Evolutionary conservation across 2,797 vertebrate species (phyloP).

Genomic region (Hoplostethus mediterraneus): DNA sequence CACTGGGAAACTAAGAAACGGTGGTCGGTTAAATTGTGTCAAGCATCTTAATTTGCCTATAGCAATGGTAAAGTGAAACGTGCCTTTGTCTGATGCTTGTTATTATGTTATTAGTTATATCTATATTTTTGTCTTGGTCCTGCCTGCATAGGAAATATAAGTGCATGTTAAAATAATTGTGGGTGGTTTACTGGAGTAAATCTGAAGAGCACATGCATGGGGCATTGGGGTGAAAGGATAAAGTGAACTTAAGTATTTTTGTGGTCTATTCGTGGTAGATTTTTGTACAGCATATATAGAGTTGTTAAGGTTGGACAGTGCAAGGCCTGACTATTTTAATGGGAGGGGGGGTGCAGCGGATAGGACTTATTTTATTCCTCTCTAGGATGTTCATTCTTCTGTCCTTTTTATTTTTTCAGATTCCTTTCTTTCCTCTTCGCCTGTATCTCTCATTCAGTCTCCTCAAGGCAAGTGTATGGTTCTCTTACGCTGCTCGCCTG

Average conservation of each 20-base stretch:
- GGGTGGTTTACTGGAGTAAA: constrained; percentile 27
- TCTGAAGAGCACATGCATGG: constrained; percentile 36
- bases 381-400: constrained; percentile 84
- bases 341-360: constrained; percentile 39
- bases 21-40: constrained; percentile 13
- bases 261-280: constrained; percentile 30
- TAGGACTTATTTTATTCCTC: constrained; percentile 58
- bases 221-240: neutral
- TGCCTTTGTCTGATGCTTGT: constrained; percentile 20
- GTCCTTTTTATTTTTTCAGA: constrained; percentile 91
- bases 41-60: constrained; percentile 9
- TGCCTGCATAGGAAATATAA: constrained; percentile 57
- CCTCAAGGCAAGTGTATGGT: constrained; percentile 95
- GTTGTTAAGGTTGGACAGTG: constrained; percentile 61
- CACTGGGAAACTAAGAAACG: constrained; percentile 13
- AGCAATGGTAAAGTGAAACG: constrained; percentile 18
- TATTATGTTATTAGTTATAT: constrained; percentile 4
- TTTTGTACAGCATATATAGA: constrained; percentile 38
- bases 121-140: constrained; percentile 24
- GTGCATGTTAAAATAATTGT: constrained; percentile 63
- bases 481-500: constrained; percentile 84
- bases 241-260: neutral
- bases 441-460: constrained; percentile 97
- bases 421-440: constrained; percentile 95
- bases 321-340: constrained; percentile 39